Base-by-base conservation (phyloP, 2,888 invertebrate species). In the Orgyia antiqua region DNA sequence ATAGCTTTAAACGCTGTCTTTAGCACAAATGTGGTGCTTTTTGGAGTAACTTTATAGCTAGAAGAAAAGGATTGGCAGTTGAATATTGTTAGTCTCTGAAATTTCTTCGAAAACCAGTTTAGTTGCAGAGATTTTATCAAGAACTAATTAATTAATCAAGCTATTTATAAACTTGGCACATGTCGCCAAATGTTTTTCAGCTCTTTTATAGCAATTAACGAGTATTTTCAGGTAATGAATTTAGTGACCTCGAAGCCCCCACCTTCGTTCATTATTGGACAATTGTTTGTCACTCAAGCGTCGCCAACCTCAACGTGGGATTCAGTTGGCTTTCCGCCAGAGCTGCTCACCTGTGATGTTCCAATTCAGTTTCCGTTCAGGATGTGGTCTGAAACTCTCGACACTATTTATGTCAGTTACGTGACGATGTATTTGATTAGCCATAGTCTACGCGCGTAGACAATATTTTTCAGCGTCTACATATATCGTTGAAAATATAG, bases 311-410 rank as follows among this genome's bases (percentile, higher is more conserved):
- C 35, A 47, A 33, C 41, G 33, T 29, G 23, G 33, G 67, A 70
- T 63, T 70, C 66, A 68, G 45, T 69, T 78, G 77, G 79, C 72
- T 26, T 20, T 2, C 13, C 36, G 67, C 80, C 80, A 82, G 70
- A 45, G 38, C 49, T 42, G 40, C 66, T 76, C 79, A 83, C 83
- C 83, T 83, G 82, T 65, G 71, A 53, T 52, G 52, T 53, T 51
- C 52, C 52, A 52, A 52, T 52, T 52, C 61, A 46, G 69, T 64
- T 78, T 78, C 79, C 79, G 76, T 58, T 70, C 68, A 74, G 76
- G 77, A 76, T 76, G 72, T 64, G 59, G 58, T 58, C 49, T 36
- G 42, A 45, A 48, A 47, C 50, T 51, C 41, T n/a, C 35, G 35
- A 46, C 45, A 55, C 76, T 80, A 79, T 80, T 78, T 79, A 68